Conservation (phyloP, 2,888 invertebrate species). For the Aphidius colemani region DNA sequence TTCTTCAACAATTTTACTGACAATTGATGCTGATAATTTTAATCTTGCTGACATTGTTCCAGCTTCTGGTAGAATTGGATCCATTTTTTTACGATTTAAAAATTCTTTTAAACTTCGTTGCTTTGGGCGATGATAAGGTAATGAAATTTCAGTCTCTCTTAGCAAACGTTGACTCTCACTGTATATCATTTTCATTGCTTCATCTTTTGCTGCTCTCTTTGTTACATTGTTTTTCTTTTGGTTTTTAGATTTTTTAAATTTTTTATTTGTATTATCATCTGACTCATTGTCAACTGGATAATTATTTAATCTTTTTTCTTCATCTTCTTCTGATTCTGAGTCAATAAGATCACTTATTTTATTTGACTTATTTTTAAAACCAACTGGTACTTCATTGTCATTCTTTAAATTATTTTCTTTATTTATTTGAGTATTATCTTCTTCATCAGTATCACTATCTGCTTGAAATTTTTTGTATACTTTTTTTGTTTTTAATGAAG, state of each 20-base stretch:
- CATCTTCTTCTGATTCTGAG: conserved; percentile 42
- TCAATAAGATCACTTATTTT: conserved; percentile 39
- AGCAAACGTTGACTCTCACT: conserved; percentile 84
- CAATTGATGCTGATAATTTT: conserved; percentile 69
- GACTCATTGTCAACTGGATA: too few relatives aligned
- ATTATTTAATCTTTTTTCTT: neutral
- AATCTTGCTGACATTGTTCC: conserved; percentile 61
- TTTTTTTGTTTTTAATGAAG: too few relatives aligned
- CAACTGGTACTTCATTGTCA: neutral
- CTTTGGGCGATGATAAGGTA: conserved; percentile 88
- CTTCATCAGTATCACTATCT: neutral
- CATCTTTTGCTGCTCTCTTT: conserved; percentile 58
- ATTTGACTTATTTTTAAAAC: conserved; percentile 27
- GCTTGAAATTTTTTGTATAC: conserved; percentile 9
- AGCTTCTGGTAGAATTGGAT: conserved; percentile 47
- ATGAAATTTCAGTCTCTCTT: conserved; percentile 73
- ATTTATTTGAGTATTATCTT: neutral
- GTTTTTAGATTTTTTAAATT: conserved; percentile 17
- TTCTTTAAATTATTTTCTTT: neutral
- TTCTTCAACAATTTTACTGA: conserved; percentile 71
- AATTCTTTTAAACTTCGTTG: conserved; percentile 81
- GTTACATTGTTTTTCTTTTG: conserved; percentile 36
- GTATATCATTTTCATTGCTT: conserved; percentile 76
- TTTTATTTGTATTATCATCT: neutral
- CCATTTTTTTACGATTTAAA: conserved; percentile 62